A percentile compares a stretch with the other conserved stretches of the same genome.
Evolutionary conservation across 2,113 vertebrate genomes (phyloP).

Genomic region (Ciconia maguari): DNA sequence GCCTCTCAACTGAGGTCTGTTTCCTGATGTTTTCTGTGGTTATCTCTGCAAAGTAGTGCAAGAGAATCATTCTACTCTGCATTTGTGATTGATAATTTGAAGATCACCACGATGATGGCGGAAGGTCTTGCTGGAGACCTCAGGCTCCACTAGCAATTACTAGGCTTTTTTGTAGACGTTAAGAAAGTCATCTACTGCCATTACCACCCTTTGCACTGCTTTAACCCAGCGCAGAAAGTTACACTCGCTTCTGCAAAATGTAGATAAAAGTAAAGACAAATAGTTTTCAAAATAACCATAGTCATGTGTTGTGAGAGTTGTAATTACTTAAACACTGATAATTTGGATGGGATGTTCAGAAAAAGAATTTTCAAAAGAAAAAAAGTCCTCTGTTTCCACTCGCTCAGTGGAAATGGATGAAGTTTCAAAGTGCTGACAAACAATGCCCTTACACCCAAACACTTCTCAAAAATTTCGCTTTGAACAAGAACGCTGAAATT

Average conservation of each 20-base stretch:
- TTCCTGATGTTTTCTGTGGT: background rate
- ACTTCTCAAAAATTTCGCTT: background rate
- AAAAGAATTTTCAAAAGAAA: background rate
- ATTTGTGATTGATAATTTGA: background rate
- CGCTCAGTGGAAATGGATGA: background rate
- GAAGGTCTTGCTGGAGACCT: background rate
- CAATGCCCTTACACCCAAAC: background rate
- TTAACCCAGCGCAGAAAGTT: background rate
- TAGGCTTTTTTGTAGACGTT: background rate
- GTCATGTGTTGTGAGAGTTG: background rate
- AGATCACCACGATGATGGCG: background rate
- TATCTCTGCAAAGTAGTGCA: background rate
- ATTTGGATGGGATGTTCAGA: background rate
- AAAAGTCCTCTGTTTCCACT: background rate
- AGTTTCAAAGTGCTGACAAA: background rate
- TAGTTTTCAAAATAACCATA: background rate
- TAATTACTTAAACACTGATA: background rate
- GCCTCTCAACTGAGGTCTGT: background rate
- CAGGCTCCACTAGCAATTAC: background rate
- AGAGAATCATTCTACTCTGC: background rate
- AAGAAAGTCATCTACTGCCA: background rate
- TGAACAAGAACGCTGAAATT: rapidly evolving
- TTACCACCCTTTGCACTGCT: background rate
- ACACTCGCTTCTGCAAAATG: background rate
- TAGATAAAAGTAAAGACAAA: background rate